Evolutionary conservation across 2,113 vertebrate species (phyloP).

Genomic region (Antennarius striatus): DNA sequence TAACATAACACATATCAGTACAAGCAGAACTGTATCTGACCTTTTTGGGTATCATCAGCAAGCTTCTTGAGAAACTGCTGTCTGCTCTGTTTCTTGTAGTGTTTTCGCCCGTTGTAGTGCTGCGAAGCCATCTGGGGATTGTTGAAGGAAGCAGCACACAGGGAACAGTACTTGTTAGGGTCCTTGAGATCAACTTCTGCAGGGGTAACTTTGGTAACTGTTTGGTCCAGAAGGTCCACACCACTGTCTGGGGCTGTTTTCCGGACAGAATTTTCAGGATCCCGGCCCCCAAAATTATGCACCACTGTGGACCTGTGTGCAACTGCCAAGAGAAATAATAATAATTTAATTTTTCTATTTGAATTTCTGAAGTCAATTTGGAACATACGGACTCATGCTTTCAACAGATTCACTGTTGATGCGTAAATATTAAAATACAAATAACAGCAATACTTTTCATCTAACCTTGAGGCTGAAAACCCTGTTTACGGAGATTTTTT

Average conservation of each 20-base stretch:
- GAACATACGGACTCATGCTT: neutral
- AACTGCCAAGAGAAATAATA: constrained; percentile 10
- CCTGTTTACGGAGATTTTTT: constrained; percentile 79
- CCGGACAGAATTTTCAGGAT: constrained; percentile 13
- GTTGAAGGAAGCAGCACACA: constrained; percentile 83
- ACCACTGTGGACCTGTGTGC: constrained; percentile 20
- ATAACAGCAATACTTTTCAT: neutral
- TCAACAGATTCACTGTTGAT: neutral
- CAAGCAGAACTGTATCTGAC: constrained; percentile 23
- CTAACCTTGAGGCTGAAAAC: constrained; percentile 40
- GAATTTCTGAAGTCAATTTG: no score
- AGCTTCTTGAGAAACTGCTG: constrained; percentile 76
- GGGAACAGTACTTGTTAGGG: constrained; percentile 78
- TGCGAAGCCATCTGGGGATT: constrained; percentile 80
- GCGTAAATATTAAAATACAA: constrained; percentile 2
- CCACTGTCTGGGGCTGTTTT: constrained; percentile 6
- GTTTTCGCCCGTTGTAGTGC: constrained; percentile 85
- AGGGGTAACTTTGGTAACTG: neutral
- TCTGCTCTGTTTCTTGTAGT: constrained; percentile 82
- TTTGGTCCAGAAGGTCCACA: constrained; percentile 9
- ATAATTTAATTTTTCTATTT: neutral
- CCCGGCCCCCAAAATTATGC: neutral
- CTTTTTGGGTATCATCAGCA: constrained; percentile 64
- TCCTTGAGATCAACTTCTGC: constrained; percentile 75
- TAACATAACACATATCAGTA: neutral